Percentiles rank a stretch among this genome's conserved stretches.
Evolutionary conservation across 2,113 vertebrate genomes (phyloP).

Genomic region (Tragulus kanchil): DNA sequence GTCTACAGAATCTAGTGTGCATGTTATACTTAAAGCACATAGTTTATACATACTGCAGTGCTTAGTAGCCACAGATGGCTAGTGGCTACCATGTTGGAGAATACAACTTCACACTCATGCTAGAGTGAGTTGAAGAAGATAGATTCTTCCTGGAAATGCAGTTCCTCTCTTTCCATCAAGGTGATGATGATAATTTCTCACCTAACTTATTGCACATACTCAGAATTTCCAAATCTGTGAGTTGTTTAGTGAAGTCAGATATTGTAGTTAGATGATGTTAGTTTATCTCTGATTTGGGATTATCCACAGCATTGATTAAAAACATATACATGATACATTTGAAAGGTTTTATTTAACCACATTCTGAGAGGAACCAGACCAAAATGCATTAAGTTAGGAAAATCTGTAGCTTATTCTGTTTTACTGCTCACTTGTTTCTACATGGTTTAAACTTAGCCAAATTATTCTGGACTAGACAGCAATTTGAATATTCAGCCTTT

Average conservation of each 20-base stretch:
- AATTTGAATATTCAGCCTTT: background rate
- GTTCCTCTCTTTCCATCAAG: background rate
- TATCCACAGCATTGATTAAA: background rate
- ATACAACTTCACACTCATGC: background rate
- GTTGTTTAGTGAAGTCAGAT: constrained; percentile 2
- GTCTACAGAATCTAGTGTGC: background rate
- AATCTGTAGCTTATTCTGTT: background rate
- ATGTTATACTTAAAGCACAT: background rate
- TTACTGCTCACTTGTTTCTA: constrained; percentile 32
- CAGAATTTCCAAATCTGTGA: background rate
- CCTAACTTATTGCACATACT: constrained; percentile 28
- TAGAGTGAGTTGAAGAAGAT: background rate
- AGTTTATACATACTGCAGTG: background rate
- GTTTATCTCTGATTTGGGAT: background rate
- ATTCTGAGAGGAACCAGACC: background rate
- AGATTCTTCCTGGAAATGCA: background rate
- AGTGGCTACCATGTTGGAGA: background rate
- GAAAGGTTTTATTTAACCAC: background rate
- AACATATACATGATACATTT: background rate
- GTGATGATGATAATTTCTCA: background rate
- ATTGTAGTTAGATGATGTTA: background rate
- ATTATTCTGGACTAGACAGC: background rate
- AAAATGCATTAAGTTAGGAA: background rate
- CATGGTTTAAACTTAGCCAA: background rate
- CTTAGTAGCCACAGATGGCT: background rate